A percentile compares a stretch with the other conserved stretches of the same genome.
Evolutionary conservation across 1,140 invertebrate species (phyloP).

Genomic region (Delia radicum): DNA sequence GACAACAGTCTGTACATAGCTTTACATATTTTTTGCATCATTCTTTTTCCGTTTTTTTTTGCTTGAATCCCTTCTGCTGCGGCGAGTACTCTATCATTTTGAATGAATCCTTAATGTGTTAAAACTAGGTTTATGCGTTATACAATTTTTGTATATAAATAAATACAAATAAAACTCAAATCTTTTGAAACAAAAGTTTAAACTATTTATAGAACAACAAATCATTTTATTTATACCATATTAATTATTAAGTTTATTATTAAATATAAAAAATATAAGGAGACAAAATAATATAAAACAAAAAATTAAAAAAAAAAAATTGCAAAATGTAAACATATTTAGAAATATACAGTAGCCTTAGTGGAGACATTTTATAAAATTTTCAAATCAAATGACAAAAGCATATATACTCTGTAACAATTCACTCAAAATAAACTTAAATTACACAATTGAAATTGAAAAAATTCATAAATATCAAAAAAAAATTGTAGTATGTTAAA

Average conservation of each 20-base stretch:
- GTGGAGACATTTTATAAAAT: not conserved
- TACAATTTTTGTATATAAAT: not conserved
- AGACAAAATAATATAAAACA: not conserved
- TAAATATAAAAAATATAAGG: too few species aligned
- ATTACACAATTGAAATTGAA: not conserved
- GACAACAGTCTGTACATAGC: too few species aligned
- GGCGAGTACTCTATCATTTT: too few species aligned
- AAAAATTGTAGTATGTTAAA: not conserved
- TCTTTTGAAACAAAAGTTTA: not conserved
- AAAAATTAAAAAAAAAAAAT: not conserved
- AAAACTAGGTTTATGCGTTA: not conserved
- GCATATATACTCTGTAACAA: not conserved
- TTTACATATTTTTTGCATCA: too few species aligned
- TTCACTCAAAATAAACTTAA: not conserved
- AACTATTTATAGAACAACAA: not conserved
- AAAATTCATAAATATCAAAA: not conserved
- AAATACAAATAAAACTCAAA: not conserved
- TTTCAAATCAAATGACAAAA: not conserved
- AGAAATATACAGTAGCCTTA: not conserved
- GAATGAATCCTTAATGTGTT: too few species aligned
- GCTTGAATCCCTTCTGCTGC: too few species aligned
- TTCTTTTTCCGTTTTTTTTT: too few species aligned
- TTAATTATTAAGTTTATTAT: not conserved
- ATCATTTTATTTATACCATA: not conserved
- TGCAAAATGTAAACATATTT: too few species aligned